Evolutionary conservation across 2,888 invertebrate species (phyloP).

Genomic region (Xylota sylvarum): DNA sequence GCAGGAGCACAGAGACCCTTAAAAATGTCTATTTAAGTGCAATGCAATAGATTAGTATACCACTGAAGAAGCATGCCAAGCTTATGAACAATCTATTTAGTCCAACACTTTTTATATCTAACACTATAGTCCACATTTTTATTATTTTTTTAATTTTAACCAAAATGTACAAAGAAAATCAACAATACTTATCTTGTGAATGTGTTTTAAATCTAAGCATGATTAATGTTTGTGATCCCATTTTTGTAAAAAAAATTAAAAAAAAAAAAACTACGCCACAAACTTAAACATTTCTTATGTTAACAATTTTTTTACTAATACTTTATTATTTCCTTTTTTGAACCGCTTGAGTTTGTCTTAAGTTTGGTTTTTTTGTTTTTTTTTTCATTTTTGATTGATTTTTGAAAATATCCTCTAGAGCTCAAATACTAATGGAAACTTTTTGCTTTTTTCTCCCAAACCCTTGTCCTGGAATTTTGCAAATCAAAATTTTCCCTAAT

Average conservation of each 20-base stretch:
- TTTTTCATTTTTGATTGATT: conserved; percentile 50
- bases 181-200: conserved; percentile 63
- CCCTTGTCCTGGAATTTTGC: conserved; percentile 47
- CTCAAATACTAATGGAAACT: conserved; percentile 70
- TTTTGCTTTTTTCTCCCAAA: conserved; percentile 67
- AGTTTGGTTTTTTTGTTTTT: conserved; percentile 38
- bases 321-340: conserved; percentile 12
- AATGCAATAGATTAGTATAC: conserved; percentile 19
- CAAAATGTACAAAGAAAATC: conserved; percentile 28
- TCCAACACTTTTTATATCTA: conserved; percentile 27
- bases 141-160: conserved; percentile 12
- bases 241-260: conserved; percentile 35
- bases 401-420: conserved; percentile 34
- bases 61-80: conserved; percentile 32
- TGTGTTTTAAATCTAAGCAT: conserved; percentile 58
- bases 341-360: conserved; percentile 61
- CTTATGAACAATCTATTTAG: neutral
- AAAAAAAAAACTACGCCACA: conserved; percentile 40
- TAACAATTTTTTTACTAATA: conserved; percentile 11
- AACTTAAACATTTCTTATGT: conserved; percentile 40
- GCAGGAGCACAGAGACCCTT: neutral
- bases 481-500: conserved; percentile 67
- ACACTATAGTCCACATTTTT: neutral
- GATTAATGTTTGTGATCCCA: conserved; percentile 55
- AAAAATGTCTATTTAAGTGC: conserved; percentile 3